Evolutionary conservation across 1,140 invertebrate species (phyloP), one percentile per base, ranked within the genome.

Genomic region (Calliphora vicina): DNA sequence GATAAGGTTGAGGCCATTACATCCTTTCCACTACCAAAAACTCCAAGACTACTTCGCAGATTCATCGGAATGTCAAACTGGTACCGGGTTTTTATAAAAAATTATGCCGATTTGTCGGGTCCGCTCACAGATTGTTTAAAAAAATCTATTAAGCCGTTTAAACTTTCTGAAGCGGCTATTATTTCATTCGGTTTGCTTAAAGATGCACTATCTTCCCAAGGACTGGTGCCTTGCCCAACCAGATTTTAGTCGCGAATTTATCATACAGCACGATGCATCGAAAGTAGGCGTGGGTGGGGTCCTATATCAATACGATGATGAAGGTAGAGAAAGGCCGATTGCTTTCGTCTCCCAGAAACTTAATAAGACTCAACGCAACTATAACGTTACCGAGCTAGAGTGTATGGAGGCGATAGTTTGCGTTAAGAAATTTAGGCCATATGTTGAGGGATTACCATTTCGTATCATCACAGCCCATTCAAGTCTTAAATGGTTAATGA

Each of bases 371-470:
- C 82, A 83, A 84, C 12, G 81, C 12, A 85, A 84, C 6, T 86
- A 85, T 67, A 73, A 17, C 0, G 86, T 86, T 8, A 91, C 90
- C 4, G 90, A 92, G 84, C 82, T 86, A 78, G 91, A 93, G 86
- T 88, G 87, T 80, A 84, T 92, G 12, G 91, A 91, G 8, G 86
- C 92, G 6, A 82, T 92, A 2, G 87, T 86, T 81, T 89, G 87
- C 6, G 86, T 91, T 42, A 85, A 91, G 82, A 90, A 91, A 76
- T 92, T 92, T 82, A 84, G 89, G 50, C 84, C 86, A 3, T 93
- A 91, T 84, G 25, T 92, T 3, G 87, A 90, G 74, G 90, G 88
- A 2, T 74, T 86, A 0, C 29, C 86, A 29, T 92, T 92, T 82
- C 83, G 82, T 6, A 83, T 91, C 4, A 84, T 91, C 29, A 88